Evolutionary conservation across 2,888 invertebrate genomes (phyloP).

Genomic region (Bellardia pandia): DNA sequence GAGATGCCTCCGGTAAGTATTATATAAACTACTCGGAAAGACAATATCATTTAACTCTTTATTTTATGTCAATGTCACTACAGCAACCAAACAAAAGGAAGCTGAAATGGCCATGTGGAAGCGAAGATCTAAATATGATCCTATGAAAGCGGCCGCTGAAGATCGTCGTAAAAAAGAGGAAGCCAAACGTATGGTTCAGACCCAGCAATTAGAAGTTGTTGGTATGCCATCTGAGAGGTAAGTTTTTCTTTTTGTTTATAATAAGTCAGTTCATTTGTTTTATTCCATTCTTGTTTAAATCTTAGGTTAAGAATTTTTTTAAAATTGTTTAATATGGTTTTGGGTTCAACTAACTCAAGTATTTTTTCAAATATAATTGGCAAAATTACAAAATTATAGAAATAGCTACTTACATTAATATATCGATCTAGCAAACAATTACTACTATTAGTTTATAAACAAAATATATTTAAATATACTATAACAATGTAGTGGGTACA

Average conservation of each 20-base stretch:
- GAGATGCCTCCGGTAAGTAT: slow-evolving; percentile 81
- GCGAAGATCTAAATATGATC: slow-evolving; percentile 97
- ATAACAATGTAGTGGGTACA: not conserved
- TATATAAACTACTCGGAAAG: not conserved
- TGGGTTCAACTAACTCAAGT: slow-evolving; percentile 51
- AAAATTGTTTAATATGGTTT: slow-evolving; percentile 46
- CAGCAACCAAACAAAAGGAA: slow-evolving; percentile 89
- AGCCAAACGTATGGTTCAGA: slow-evolving; percentile 83
- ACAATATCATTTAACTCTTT: slow-evolving; percentile 4
- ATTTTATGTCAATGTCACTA: slow-evolving; percentile 63
- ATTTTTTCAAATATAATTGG: slow-evolving; percentile 34
- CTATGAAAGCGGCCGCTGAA: slow-evolving; percentile 95
- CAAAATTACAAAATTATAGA: slow-evolving; percentile 22
- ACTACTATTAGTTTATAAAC: slow-evolving; percentile 9
- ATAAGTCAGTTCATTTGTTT: slow-evolving; percentile 17
- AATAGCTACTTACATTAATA: slow-evolving; percentile 37
- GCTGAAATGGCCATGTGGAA: slow-evolving; percentile 97
- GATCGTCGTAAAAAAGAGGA: slow-evolving; percentile 88
- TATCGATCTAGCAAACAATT: slow-evolving; percentile 72
- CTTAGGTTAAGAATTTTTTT: slow-evolving; percentile 21
- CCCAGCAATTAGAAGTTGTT: slow-evolving; percentile 75
- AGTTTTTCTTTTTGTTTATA: slow-evolving; percentile 56
- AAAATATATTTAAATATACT: not conserved
- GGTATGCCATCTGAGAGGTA: slow-evolving; percentile 80
- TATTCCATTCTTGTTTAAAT: slow-evolving; percentile 11